These are phyloP conservation scores for Penelope pileata DNA, from an alignment of 2,113 vertebrate species.

Conservation along the genomic window DNA sequence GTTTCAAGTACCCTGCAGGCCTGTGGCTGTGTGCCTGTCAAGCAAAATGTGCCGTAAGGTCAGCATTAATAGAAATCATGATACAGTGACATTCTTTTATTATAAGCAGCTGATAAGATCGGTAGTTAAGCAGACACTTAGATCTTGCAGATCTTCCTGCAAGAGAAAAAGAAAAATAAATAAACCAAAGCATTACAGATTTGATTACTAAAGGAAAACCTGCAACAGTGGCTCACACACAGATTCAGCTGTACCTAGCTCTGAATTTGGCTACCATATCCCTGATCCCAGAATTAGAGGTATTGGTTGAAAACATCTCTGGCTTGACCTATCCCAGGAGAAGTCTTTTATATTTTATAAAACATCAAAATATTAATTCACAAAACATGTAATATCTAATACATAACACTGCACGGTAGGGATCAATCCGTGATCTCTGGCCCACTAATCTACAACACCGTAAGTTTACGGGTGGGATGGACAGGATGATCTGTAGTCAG, in stretches of 20 bases:
- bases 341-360: background rate
- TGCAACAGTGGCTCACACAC: background rate
- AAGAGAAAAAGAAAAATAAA: background rate
- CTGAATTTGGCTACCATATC: background rate
- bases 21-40: background rate
- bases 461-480: background rate
- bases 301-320: background rate
- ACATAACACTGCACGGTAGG: background rate
- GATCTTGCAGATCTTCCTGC: background rate
- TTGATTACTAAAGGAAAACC: background rate
- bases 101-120: background rate
- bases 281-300: background rate
- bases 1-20: background rate
- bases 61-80: background rate
- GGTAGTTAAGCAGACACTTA: background rate
- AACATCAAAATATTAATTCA: background rate
- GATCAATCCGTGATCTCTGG: background rate
- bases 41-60: background rate
- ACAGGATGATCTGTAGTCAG: background rate
- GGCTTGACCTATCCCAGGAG: background rate
- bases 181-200: background rate
- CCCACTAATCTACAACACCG: background rate
- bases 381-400: background rate
- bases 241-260: background rate
- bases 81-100: background rate